Conservation (phyloP, 1,140 invertebrate genomes). For the Magallana ariakensis region DNA sequence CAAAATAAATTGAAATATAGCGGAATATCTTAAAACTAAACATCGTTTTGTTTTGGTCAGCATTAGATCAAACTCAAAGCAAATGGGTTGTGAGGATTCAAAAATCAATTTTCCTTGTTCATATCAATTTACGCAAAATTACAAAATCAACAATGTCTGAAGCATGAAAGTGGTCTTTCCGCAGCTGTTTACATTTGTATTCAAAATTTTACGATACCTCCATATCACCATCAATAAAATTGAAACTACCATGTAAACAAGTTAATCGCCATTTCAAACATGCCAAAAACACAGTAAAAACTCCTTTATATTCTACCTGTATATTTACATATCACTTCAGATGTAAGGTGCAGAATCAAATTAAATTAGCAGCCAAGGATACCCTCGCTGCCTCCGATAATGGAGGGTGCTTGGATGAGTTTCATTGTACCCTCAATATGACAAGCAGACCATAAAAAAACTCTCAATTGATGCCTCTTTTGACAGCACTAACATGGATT, state of each 20-base stretch:
- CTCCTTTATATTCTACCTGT: slow-evolving; percentile 5
- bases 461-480: slow-evolving; percentile 13
- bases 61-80: neutral
- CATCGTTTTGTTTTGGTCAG: no score
- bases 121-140: neutral
- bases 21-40: no score
- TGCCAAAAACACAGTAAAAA: slow-evolving; percentile 9
- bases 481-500: slow-evolving; percentile 2
- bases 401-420: neutral
- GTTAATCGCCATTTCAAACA: neutral
- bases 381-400: neutral
- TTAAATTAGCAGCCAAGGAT: neutral
- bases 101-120: neutral
- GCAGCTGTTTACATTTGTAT: neutral
- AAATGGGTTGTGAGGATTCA: neutral
- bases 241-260: slow-evolving; percentile 2
- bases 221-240: slow-evolving; percentile 11
- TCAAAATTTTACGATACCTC: neutral
- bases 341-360: slow-evolving; percentile 10
- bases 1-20: no score
- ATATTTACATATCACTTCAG: slow-evolving; percentile 21
- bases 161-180: no score
- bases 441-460: slow-evolving; percentile 27
- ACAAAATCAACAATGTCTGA: neutral
- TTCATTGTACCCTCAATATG: neutral